Conservation (phyloP, 2,888 invertebrate genomes). For the Polietes domitor region DNA sequence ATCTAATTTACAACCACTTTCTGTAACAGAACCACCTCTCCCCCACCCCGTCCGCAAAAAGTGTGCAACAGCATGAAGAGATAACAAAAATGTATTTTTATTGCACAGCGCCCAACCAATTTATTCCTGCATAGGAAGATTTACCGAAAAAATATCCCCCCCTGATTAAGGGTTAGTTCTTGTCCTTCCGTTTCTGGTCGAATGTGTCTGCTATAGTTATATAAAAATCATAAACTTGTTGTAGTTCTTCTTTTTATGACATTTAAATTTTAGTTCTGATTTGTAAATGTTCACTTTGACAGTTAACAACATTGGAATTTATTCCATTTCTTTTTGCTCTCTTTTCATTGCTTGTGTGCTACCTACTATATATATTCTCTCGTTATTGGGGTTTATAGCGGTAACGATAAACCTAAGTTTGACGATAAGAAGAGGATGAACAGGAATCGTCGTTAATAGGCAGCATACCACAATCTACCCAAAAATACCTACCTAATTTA, state of each 20-base stretch:
- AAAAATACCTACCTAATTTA: neutral
- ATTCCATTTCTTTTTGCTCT: conserved; percentile 74
- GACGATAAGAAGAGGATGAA: conserved; percentile 62
- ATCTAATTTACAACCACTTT: neutral
- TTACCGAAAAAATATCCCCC: neutral
- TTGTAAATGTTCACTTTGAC: conserved; percentile 40
- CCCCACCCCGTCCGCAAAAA: neutral
- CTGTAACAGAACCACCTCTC: neutral
- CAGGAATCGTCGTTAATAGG: conserved; percentile 61
- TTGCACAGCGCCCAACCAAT: neutral
- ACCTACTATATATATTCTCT: neutral
- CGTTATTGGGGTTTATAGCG: conserved; percentile 58
- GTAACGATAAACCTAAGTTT: conserved; percentile 60
- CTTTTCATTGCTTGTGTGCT: conserved; percentile 66
- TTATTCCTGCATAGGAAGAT: neutral
- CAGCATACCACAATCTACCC: conserved; percentile 6
- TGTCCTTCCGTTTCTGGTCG: neutral
- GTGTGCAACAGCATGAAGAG: neutral
- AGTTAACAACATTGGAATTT: conserved; percentile 73
- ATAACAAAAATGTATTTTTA: neutral
- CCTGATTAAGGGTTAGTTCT: neutral
- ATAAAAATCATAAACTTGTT: neutral
- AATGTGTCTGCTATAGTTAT: neutral
- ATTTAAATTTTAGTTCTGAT: conserved; percentile 43
- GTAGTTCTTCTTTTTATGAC: neutral